Evolutionary conservation across 2,113 vertebrate genomes (phyloP).

Genomic region (Struthio camelus): DNA sequence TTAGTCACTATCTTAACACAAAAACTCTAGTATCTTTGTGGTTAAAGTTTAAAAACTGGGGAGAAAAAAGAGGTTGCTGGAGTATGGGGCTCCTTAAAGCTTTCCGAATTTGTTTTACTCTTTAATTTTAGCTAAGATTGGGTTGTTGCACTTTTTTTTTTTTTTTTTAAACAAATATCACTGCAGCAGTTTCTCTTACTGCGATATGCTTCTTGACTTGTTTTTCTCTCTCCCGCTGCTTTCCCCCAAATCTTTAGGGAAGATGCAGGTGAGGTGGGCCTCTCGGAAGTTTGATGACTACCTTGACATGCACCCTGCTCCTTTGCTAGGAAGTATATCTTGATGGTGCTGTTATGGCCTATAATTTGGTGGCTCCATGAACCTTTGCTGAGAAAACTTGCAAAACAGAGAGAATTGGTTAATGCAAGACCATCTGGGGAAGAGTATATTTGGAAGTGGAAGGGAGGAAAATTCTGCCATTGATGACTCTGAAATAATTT

Average conservation of each 20-base stretch:
- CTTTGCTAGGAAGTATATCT: background rate
- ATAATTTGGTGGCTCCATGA: background rate
- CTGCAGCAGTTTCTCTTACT: background rate
- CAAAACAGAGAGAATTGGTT: background rate
- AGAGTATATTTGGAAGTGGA: background rate
- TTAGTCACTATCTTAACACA: background rate
- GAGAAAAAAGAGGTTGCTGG: background rate
- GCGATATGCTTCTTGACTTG: background rate
- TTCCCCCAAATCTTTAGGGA: background rate
- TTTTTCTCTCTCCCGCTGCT: background rate
- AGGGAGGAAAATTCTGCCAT: background rate
- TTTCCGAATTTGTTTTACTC: background rate
- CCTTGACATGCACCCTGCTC: background rate
- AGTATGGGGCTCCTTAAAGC: background rate
- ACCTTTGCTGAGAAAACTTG: background rate
- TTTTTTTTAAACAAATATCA: background rate
- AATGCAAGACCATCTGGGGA: background rate
- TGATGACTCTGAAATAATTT: background rate
- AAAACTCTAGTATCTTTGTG: background rate
- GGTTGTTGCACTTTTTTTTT: no score
- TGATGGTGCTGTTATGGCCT: background rate
- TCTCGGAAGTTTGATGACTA: background rate
- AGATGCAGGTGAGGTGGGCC: accelerated
- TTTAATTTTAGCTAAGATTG: background rate
- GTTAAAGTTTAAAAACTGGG: background rate